phyloP scores from a whole-genome alignment of 2,113 vertebrate species.

The Dryoscopus gambensis region DNA sequence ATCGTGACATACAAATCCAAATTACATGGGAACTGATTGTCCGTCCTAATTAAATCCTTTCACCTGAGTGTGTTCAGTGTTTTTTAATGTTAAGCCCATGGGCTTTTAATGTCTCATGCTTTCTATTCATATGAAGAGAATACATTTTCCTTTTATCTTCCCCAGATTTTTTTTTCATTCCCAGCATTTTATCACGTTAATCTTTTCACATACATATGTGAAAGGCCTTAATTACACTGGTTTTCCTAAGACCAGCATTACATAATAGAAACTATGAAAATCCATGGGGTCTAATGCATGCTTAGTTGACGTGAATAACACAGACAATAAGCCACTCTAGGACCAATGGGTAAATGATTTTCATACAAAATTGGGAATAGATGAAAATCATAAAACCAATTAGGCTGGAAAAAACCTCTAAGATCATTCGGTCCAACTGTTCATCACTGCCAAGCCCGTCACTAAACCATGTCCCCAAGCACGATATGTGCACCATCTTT shows the following conservation, averaged over 20 bases:
- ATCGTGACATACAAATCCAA: background rate
- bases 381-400: background rate
- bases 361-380: background rate
- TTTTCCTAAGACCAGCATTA: background rate
- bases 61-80: background rate
- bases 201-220: background rate
- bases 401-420: background rate
- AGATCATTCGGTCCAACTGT: background rate
- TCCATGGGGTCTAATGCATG: background rate
- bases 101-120: background rate
- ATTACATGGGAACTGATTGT: background rate
- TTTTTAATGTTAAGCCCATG: background rate
- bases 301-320: background rate
- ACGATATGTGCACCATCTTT: background rate
- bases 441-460: background rate
- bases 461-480: background rate
- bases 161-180: background rate
- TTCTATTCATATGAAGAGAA: background rate
- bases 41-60: background rate
- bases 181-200: background rate
- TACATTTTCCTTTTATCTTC: background rate
- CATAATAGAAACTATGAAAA: background rate
- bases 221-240: background rate
- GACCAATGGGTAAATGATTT: background rate
- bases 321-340: background rate